Evolutionary conservation across 2,797 vertebrate genomes (phyloP), one percentile per base, ranked within the genome.

Genomic region (Ctenopoma kingsleyae): DNA sequence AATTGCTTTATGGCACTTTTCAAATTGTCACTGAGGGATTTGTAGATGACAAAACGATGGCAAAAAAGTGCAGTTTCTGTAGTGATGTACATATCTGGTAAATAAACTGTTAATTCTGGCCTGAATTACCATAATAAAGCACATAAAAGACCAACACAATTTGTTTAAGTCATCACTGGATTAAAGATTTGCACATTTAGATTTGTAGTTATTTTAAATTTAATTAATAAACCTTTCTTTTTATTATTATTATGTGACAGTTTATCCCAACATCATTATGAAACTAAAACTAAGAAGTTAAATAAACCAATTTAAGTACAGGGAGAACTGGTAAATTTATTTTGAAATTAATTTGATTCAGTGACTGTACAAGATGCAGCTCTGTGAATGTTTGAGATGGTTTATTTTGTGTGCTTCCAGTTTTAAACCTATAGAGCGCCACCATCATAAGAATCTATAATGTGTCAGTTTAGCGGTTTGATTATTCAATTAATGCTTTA

Each of bases 401-500:
- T n/a, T n/a, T n/a, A n/a, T n/a, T n/a, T n/a, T n/a, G n/a, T n/a
- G n/a, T n/a, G n/a, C n/a, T n/a, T n/a, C n/a, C n/a, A n/a, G n/a
- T n/a, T n/a, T n/a, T n/a, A n/a, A n/a, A n/a, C n/a, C n/a, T n/a
- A n/a, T n/a, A n/a, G n/a, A n/a, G n/a, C n/a, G n/a, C n/a, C n/a
- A n/a, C n/a, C n/a, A n/a, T n/a, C n/a, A n/a, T n/a, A n/a, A n/a
- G 3, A 25, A 15, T 16, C 8, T 17, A 17, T 50, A 9, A 30
- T 25, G 46, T 47, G 53, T 55, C 10, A 60, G 30, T 6, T 1
- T 4, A 27, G 7, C 13, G 9, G 19, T 50, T n/a, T 50, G 5
- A 36, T 17, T 35, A 56, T 71, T 54, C 5, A 23, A 23, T 60
- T 10, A 44, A 16, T 62, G 4, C 5, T 51, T 71, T 67, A 56